These are phyloP conservation scores for Morbakka virulenta DNA, from an alignment of 30 jellyfish, hydroid and myxozoan species.

Conservation along the genomic window DNA sequence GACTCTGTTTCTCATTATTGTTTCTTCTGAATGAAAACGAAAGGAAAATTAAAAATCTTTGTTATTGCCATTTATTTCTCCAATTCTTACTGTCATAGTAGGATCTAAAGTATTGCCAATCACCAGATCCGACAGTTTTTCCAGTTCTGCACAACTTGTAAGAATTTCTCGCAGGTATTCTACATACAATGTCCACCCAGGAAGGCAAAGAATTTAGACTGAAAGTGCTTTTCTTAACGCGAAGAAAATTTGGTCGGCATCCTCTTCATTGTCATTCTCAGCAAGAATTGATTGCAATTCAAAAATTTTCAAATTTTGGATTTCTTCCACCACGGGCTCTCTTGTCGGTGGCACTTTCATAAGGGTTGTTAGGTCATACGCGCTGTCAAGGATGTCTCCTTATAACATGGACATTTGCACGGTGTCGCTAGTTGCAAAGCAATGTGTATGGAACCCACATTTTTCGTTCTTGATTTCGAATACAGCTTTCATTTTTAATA, in stretches of 20 bases:
- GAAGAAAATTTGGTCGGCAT: neutral
- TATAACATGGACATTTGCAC: too few relatives aligned
- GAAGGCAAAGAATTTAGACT: neutral
- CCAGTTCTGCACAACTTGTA: neutral
- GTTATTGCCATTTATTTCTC: neutral
- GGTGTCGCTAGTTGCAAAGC: too few relatives aligned
- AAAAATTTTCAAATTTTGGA: too few relatives aligned
- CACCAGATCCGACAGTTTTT: neutral
- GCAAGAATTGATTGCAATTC: too few relatives aligned
- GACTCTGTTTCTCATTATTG: neutral
- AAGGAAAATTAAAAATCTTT: neutral
- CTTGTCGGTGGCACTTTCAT: too few relatives aligned
- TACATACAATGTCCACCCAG: neutral
- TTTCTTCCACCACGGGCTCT: too few relatives aligned
- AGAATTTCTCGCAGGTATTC: neutral
- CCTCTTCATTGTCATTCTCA: too few relatives aligned
- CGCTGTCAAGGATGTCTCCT: too few relatives aligned
- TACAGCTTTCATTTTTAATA: too few relatives aligned
- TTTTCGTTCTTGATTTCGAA: too few relatives aligned
- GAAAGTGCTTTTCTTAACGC: neutral
- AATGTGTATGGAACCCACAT: too few relatives aligned
- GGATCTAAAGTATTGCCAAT: neutral
- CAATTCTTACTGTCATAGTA: neutral
- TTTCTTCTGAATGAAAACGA: neutral
- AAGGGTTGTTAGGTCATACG: too few relatives aligned